Base-by-base conservation (phyloP, 2,888 invertebrate genomes). In the Drosophila ustulata region DNA sequence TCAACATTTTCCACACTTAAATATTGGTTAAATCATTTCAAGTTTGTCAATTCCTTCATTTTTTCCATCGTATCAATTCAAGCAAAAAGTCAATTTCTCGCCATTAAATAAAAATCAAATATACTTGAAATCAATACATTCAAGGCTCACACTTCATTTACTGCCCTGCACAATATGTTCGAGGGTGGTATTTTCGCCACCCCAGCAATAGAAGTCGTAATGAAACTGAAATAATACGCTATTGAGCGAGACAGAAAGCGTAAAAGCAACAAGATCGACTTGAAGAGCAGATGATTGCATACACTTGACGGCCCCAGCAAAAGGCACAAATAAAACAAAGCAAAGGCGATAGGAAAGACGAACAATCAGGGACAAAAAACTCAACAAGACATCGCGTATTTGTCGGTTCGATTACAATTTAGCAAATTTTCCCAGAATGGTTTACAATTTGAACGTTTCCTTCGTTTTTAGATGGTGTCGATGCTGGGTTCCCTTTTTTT, bases 401-500 rank as follows among this genome's bases (percentile, higher is more conserved):
- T 71, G 71, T 57, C 59, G 76, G 64, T 79, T 83, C 80, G 80
- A 85, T 83, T 82, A 82, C 88, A 85, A 78, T 80, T 83, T 85
- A 59, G 39, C 69, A 76, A 78, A 71, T 77, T 77, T 78, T 65
- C 71, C 46, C 50, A 56, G 55, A 70, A 63, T 51, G 46, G 32
- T 70, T 66, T 41, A 46, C 66, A 70, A 58, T 58, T 59, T 62
- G 51, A 26, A 41, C 52, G 32, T 37, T 76, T 71, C 57, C 75
- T 39, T 39, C 4, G n/a, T n/a, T 56, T 45, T 41, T 0, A 32
- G 43, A 18, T 1, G n/a, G 4, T 11, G 26, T 18, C n/a, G 13
- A 18, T 28, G 37, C 23, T 32, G 26, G 23, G 30, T 23, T 8
- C 58, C 26, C 39, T 49, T 49, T 37, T 34, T 4, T n/a, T n/a